Evolutionary conservation across 1,140 invertebrate species (phyloP).

Genomic region (Acyrthosiphon pisum): DNA sequence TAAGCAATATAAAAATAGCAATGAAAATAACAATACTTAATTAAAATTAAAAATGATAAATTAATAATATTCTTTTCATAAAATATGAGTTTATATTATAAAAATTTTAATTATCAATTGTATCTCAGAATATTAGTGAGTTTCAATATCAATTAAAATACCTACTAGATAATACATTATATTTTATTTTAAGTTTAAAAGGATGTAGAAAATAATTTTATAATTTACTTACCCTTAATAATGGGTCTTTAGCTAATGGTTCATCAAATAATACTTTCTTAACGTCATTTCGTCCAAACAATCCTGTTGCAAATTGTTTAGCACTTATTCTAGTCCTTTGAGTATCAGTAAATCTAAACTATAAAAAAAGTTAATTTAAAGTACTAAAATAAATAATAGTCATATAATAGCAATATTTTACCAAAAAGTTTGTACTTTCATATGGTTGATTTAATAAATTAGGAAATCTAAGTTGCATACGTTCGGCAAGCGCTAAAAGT

Average conservation of each 20-base stretch:
- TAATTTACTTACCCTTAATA: constrained; percentile 71
- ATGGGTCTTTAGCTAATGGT: constrained; percentile 71
- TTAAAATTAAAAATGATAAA: no score
- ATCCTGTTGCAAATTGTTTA: constrained; percentile 73
- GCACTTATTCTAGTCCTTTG: constrained; percentile 78
- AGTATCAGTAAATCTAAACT: constrained; percentile 79
- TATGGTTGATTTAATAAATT: constrained; percentile 68
- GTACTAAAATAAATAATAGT: constrained; percentile 45
- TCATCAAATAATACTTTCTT: constrained; percentile 70
- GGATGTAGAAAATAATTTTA: neutral
- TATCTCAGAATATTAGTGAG: no score
- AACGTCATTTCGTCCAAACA: constrained; percentile 73
- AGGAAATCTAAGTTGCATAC: constrained; percentile 73
- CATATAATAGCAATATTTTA: constrained; percentile 61
- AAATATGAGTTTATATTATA: no score
- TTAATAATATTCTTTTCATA: no score
- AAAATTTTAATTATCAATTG: no score
- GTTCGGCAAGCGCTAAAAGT: constrained; percentile 70
- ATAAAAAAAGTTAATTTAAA: constrained; percentile 61
- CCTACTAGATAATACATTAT: no score
- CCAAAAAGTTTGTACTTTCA: constrained; percentile 68
- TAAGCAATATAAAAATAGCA: no score
- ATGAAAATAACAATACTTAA: no score
- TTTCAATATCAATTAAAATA: no score
- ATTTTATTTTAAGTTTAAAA: no score